Percentiles rank a stretch among this genome's conserved stretches.
Evolutionary conservation across 2,888 invertebrate species (phyloP).

Genomic region (Drosophila borealis): DNA sequence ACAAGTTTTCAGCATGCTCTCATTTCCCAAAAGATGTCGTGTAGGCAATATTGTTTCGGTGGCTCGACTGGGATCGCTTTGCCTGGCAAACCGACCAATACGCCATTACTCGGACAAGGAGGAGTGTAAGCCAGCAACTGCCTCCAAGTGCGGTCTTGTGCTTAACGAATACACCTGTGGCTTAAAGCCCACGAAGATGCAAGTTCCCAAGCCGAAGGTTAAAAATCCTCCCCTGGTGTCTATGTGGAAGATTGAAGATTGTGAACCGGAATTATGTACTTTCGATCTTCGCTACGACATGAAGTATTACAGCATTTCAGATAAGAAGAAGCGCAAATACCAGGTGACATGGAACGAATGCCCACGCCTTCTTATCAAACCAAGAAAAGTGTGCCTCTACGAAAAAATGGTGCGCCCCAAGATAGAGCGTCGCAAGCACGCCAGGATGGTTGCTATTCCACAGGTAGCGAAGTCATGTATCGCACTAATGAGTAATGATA

Average conservation of each 20-base stretch:
- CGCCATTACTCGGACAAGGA: constrained; percentile 21
- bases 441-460: no score
- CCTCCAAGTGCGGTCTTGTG: constrained; percentile 25
- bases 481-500: no score
- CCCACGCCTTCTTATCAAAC: constrained; percentile 47
- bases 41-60: neutral
- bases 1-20: constrained; percentile 4
- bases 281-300: constrained; percentile 59
- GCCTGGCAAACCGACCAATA: neutral
- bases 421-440: constrained; percentile 32
- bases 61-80: neutral
- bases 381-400: constrained; percentile 51
- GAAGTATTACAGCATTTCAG: constrained; percentile 57
- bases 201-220: neutral
- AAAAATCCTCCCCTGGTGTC: constrained; percentile 2
- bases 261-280: constrained; percentile 21
- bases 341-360: constrained; percentile 74
- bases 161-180: constrained; percentile 30
- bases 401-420: constrained; percentile 28
- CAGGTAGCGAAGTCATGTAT: no score
- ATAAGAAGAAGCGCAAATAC: constrained; percentile 58
- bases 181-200: neutral
- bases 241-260: constrained; percentile 45
- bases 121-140: constrained; percentile 5
- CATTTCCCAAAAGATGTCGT: constrained; percentile 1